Conservation (phyloP, 2,113 vertebrate genomes). For the Neotragus pygmaeus region DNA sequence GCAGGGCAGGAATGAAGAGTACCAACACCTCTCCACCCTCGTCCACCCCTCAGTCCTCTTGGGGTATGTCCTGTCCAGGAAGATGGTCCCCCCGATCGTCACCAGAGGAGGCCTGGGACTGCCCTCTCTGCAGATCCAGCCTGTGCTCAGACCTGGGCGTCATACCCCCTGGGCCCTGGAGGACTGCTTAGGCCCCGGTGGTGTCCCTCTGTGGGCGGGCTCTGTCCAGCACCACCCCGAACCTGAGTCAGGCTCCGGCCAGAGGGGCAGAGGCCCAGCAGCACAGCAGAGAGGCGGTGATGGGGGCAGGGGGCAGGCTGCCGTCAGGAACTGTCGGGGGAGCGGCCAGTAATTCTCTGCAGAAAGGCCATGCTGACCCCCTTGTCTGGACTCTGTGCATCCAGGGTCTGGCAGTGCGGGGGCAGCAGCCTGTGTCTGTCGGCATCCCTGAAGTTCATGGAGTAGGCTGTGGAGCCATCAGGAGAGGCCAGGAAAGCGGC, state of each 20-base stretch:
- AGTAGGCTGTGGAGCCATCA: not conserved
- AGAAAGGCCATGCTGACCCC: not conserved
- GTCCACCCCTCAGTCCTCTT: not conserved
- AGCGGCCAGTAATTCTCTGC: not conserved
- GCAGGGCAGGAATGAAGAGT: not conserved
- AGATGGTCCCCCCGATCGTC: fast-evolving
- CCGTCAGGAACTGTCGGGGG: too few relatives aligned
- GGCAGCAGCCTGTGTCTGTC: not conserved
- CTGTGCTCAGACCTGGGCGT: not conserved
- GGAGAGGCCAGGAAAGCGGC: fast-evolving
- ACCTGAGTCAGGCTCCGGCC: not conserved
- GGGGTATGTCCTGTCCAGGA: not conserved
- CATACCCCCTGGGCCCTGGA: too few relatives aligned
- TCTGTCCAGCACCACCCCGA: fast-evolving
- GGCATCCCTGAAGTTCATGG: not conserved
- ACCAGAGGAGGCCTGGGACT: not conserved
- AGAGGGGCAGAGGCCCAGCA: not conserved
- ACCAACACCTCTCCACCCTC: not conserved
- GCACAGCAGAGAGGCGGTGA: fast-evolving
- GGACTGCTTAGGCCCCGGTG: not conserved
- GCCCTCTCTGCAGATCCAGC: not conserved
- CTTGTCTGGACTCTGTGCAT: not conserved
- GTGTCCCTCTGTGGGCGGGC: not conserved
- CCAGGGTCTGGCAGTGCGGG: fast-evolving
- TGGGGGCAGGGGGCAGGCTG: not conserved